Evolutionary conservation across 2,797 vertebrate genomes (phyloP), one percentile per base, ranked within the genome.

Genomic region (Syngnathus acus): DNA sequence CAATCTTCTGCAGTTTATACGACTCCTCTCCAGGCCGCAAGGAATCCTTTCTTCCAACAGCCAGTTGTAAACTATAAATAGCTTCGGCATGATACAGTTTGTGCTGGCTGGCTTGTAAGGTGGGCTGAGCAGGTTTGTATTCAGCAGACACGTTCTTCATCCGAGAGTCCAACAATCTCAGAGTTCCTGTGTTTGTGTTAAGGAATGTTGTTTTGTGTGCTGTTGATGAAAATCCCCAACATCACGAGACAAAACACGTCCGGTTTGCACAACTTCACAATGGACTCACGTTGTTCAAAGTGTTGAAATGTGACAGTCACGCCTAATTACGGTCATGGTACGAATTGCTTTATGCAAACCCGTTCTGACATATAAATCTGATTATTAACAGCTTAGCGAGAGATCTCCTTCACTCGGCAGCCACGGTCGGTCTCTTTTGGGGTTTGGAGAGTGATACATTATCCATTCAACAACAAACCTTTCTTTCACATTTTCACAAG

Each of bases 141-240:
- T 55, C 53, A 10, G 53, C 53, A 55, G 45, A 5, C 50, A 21
- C 50, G n/a, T 9, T 58, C 7, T 58, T 58, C 55, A 37, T 37
- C 9, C n/a, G 50, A 11, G 50, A 19, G 50, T 21, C 32, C 17
- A 61, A 23, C 39, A 86, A 79, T 82, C 57, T 69, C 65, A 43
- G 67, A 70, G 76, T 88, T 90, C 88, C 89, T 88, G 80, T 62
- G 62, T 87, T 90, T 89, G 87, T 89, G 70, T 68, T 55, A 64
- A 79, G 81, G 88, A 90, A 90, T 89, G 84, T 74, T 74, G 64
- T 82, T 55, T 79, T 80, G 73, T 32, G 17, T 14, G 55, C 26
- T 37, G 32, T 13, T 16, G 55, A 17, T 38, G 55, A 58, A 38
- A 58, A 58, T 26, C 6, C 6, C 16, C 3, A 16, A 26, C 1